A percentile compares a stretch with the other conserved stretches of the same genome.
phyloP scores from a whole-genome alignment of 2,888 invertebrate species.

The Trissolcus brochymenae region DNA sequence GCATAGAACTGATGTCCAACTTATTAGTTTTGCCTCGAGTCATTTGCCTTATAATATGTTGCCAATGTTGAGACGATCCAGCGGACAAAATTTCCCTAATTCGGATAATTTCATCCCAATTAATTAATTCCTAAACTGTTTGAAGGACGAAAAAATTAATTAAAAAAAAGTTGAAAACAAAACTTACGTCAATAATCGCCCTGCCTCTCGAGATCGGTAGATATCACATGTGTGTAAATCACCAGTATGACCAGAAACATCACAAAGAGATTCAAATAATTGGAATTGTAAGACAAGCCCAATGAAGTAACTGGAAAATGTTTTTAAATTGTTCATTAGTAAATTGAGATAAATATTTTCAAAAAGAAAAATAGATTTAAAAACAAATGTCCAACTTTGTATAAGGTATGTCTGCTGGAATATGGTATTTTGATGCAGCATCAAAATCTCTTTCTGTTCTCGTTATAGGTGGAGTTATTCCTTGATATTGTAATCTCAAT shows the following conservation, averaged over 20 bases:
- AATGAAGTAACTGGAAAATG: slow-evolving; percentile 84
- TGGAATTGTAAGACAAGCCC: slow-evolving; percentile 91
- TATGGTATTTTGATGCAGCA: slow-evolving; percentile 89
- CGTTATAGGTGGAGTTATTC: slow-evolving; percentile 83
- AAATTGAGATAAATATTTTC: background rate
- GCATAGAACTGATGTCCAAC: slow-evolving; percentile 86
- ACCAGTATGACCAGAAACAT: slow-evolving; percentile 83
- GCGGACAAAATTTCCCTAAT: slow-evolving; percentile 82
- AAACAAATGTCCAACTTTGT: slow-evolving; percentile 73
- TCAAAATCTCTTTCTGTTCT: slow-evolving; percentile 88
- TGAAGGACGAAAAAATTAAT: too few species aligned
- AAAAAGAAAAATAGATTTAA: background rate
- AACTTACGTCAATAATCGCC: slow-evolving; percentile 83
- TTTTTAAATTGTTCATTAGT: slow-evolving; percentile 53
- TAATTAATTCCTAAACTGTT: too few species aligned
- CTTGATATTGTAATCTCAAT: slow-evolving; percentile 83
- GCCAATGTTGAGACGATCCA: slow-evolving; percentile 83
- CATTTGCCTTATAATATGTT: slow-evolving; percentile 84
- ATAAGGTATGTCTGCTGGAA: slow-evolving; percentile 83
- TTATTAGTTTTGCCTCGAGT: slow-evolving; percentile 84
- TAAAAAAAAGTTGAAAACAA: background rate
- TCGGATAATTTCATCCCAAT: background rate
- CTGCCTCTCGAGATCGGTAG: slow-evolving; percentile 87
- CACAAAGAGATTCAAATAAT: slow-evolving; percentile 87
- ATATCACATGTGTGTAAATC: slow-evolving; percentile 89